These are phyloP conservation scores for Sphaerodactylus townsendi DNA, from an alignment of 2,113 vertebrate species.

Conservation along the genomic window DNA sequence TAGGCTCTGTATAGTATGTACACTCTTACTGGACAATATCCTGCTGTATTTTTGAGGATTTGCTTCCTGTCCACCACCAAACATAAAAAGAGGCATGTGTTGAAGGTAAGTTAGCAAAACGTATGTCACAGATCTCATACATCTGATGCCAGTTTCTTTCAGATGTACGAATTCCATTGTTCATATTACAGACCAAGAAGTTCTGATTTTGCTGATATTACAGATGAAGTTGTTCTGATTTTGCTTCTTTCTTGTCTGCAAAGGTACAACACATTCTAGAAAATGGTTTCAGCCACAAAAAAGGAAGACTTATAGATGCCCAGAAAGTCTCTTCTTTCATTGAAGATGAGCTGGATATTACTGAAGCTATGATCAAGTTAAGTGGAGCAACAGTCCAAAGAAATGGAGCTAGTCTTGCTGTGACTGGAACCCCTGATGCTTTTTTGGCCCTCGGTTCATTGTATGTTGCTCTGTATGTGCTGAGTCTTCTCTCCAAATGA, in stretches of 20 bases:
- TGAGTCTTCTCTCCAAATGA: slow-evolving; percentile 38
- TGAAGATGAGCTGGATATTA: slow-evolving; percentile 48
- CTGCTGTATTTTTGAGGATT: not conserved
- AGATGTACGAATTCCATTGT: not conserved
- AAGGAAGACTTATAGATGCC: not conserved
- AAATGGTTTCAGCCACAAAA: not conserved
- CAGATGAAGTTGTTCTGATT: too few species aligned
- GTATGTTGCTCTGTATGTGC: slow-evolving; percentile 36
- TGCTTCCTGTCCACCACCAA: not conserved
- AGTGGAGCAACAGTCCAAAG: slow-evolving; percentile 61
- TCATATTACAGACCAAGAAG: not conserved
- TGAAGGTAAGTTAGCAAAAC: not conserved
- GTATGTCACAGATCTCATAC: not conserved
- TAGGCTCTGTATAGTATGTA: not conserved
- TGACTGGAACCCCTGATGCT: slow-evolving; percentile 29
- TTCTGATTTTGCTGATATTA: too few species aligned
- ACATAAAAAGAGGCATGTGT: not conserved
- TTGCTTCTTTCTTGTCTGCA: not conserved
- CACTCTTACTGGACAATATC: not conserved
- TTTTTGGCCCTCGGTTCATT: slow-evolving; percentile 42
- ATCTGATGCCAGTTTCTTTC: not conserved
- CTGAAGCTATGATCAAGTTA: slow-evolving; percentile 51
- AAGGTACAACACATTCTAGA: slow-evolving; percentile 64
- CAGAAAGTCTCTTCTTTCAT: slow-evolving; percentile 31
- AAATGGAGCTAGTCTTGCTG: not conserved